Percentiles rank a stretch among this genome's conserved stretches.
Conservation (phyloP, 1,140 invertebrate genomes). For the Dendrolimus punctatus region DNA sequence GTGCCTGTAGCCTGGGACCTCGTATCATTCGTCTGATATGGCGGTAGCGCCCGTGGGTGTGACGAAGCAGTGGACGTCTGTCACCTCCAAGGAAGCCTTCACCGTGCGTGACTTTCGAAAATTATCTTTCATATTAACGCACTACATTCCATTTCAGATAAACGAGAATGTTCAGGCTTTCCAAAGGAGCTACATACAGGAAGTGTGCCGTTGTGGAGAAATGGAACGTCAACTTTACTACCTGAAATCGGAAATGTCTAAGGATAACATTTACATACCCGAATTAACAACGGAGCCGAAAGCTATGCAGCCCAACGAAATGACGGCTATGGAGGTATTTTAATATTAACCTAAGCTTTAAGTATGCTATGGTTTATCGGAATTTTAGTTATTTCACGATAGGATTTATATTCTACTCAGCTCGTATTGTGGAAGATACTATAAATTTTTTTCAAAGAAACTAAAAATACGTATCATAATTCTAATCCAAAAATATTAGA, state of each 20-base stretch:
- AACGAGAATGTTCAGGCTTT: constrained; percentile 76
- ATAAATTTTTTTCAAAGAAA: too few species aligned
- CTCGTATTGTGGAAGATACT: too few species aligned
- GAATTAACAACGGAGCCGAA: constrained; percentile 18
- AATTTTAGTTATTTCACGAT: too few species aligned
- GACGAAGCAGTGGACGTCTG: too few species aligned
- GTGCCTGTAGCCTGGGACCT: too few species aligned
- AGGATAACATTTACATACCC: constrained; percentile 32
- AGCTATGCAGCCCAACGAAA: constrained; percentile 36
- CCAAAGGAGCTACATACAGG: constrained; percentile 77
- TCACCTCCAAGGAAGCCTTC: too few species aligned
- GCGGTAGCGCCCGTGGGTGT: too few species aligned
- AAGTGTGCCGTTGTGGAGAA: constrained; percentile 77
- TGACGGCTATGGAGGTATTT: constrained; percentile 18
- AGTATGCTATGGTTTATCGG: constrained; percentile 1
- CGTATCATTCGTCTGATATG: too few species aligned
- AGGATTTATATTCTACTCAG: too few species aligned
- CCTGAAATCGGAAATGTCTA: constrained; percentile 76
- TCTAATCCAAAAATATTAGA: too few species aligned
- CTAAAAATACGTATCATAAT: too few species aligned
- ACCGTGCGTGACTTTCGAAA: background rate
- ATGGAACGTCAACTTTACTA: constrained; percentile 79
- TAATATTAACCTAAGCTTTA: too few species aligned
- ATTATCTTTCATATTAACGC: background rate
- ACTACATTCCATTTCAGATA: constrained; percentile 45